Conservation (phyloP, 2,113 vertebrate species). For the Callipepla squamata region DNA sequence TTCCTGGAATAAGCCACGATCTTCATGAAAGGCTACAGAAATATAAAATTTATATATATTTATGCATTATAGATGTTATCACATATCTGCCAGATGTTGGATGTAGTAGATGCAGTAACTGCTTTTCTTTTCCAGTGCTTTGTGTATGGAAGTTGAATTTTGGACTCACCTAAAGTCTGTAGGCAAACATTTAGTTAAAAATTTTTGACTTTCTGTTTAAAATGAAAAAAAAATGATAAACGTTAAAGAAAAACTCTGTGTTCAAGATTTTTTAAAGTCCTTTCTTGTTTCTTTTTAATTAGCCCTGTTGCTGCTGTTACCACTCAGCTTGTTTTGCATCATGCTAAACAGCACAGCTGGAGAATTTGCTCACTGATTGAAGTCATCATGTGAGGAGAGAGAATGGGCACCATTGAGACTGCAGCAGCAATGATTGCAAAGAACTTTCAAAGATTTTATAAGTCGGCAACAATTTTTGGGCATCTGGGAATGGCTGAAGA, state of each 20-base stretch:
- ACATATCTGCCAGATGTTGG: not conserved
- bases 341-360: conserved; percentile 49
- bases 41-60: not conserved
- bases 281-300: conserved; percentile 58
- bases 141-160: not conserved
- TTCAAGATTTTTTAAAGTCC: not conserved
- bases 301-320: conserved; percentile 39
- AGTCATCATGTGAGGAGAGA: not conserved
- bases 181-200: not conserved
- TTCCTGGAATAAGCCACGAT: conserved; percentile 3
- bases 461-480: not conserved
- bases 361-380: conserved; percentile 51
- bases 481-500: not conserved
- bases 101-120: not conserved
- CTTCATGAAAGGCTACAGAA: not conserved
- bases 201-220: not conserved
- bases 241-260: not conserved
- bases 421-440: not conserved
- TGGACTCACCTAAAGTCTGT: not conserved
- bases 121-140: not conserved
- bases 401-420: not conserved
- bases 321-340: conserved; percentile 52
- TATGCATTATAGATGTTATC: not conserved
- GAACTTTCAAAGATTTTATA: conserved; percentile 4
- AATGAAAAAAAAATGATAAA: not conserved